Conservation (phyloP, 2,888 invertebrate species). For the Orchesella flavescens region DNA sequence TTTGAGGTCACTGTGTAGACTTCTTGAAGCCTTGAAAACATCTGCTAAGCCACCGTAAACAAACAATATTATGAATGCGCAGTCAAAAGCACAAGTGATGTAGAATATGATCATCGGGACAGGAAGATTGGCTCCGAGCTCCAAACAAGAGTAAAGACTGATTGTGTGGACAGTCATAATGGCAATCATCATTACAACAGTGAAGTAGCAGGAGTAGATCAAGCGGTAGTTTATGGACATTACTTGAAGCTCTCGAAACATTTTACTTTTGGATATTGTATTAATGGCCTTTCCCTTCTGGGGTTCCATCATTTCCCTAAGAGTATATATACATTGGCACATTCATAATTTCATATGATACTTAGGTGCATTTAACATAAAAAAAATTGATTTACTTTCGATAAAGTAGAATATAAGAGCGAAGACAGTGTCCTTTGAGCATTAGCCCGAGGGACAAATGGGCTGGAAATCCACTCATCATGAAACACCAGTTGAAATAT, state of each 20-base stretch:
- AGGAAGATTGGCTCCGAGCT: not conserved
- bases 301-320: not conserved
- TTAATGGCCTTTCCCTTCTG: not conserved
- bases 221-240: conserved; percentile 6
- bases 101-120: not conserved
- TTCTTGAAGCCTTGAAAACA: conserved; percentile 12
- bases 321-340: not conserved
- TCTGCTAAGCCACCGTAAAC: conserved; percentile 7
- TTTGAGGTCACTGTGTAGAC: not conserved
- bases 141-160: conserved; percentile 4
- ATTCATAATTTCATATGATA: not conserved
- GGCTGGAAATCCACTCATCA: not conserved
- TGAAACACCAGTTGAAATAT: conserved; percentile 26
- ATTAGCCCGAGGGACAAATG: not conserved
- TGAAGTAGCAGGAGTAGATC: conserved; percentile 28
- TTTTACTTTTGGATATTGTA: not conserved
- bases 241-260: conserved; percentile 32
- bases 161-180: conserved; percentile 18
- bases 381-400: not conserved
- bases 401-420: not conserved
- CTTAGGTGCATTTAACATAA: not conserved
- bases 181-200: not conserved
- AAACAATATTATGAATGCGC: not conserved
- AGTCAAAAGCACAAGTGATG: not conserved
- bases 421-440: conserved; percentile 12